Conservation (phyloP, 2,113 vertebrate species). For the Pleuronectes platessa region DNA sequence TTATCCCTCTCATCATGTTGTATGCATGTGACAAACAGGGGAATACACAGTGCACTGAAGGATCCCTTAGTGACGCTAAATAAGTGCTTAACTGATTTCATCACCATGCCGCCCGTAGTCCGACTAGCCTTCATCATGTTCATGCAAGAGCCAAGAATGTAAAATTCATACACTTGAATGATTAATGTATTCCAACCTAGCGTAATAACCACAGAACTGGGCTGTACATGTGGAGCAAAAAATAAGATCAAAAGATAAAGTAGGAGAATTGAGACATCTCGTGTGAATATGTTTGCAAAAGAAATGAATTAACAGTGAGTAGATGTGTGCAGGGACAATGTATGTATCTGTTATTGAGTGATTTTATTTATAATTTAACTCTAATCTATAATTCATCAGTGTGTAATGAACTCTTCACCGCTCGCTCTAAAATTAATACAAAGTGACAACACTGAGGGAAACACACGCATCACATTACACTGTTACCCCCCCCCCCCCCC, state of each 20-base stretch:
- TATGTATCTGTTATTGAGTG: constrained; percentile 35
- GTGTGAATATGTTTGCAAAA: constrained; percentile 9
- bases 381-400: constrained; percentile 69
- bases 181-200: constrained; percentile 42
- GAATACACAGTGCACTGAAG: constrained; percentile 13
- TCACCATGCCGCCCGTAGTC: constrained; percentile 17
- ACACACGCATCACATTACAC: constrained; percentile 66
- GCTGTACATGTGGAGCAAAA: neutral
- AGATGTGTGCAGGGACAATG: constrained; percentile 4
- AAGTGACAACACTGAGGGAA: constrained; percentile 68
- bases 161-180: constrained; percentile 54
- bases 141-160: constrained; percentile 24
- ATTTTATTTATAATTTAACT: constrained; percentile 57
- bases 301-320: constrained; percentile 10
- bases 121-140: constrained; percentile 34
- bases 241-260: neutral
- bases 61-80: constrained; percentile 40
- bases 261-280: neutral
- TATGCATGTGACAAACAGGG: constrained; percentile 29
- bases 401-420: constrained; percentile 66
- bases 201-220: constrained; percentile 1
- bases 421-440: constrained; percentile 64
- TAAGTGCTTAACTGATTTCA: constrained; percentile 52
- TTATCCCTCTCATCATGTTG: constrained; percentile 57
- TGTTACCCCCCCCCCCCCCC: constrained; percentile 2